Percentiles rank a stretch among this genome's conserved stretches.
These are phyloP conservation scores for Drosophila teissieri DNA, from an alignment of 1,140 invertebrate species.

Conservation along the genomic window DNA sequence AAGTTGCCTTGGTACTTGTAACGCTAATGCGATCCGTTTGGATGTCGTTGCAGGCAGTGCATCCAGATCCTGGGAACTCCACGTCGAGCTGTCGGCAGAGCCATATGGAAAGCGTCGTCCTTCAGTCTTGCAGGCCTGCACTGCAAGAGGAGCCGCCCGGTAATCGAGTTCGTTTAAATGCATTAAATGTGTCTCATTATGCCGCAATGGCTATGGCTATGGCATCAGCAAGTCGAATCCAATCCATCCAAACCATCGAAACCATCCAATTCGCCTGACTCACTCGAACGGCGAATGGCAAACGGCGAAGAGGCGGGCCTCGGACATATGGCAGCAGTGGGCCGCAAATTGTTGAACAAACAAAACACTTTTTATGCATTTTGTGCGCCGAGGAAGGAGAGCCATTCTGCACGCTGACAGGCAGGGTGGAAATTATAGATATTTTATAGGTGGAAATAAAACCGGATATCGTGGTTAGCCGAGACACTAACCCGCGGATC, in stretches of 20 bases:
- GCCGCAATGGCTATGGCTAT: slow-evolving; percentile 22
- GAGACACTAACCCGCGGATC: not conserved
- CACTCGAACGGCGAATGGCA: slow-evolving; percentile 1
- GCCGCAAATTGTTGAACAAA: slow-evolving; percentile 62
- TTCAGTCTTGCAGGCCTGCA: slow-evolving; percentile 7
- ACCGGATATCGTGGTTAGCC: no score
- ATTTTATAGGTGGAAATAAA: no score
- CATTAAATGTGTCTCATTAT: slow-evolving; percentile 59
- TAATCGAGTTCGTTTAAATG: slow-evolving; percentile 79
- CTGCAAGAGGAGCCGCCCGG: slow-evolving; percentile 13
- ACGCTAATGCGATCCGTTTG: not conserved
- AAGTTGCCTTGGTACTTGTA: no score
- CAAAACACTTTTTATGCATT: slow-evolving; percentile 61
- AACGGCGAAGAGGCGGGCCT: slow-evolving; percentile 13
- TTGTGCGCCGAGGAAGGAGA: slow-evolving; percentile 46
- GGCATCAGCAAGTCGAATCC: slow-evolving; percentile 39
- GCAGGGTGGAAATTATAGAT: not conserved
- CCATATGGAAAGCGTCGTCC: slow-evolving; percentile 43
- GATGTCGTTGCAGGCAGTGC: not conserved
- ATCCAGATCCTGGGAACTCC: not conserved
- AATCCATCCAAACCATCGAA: slow-evolving; percentile 5
- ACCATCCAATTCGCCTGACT: not conserved
- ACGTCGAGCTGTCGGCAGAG: not conserved
- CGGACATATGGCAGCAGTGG: slow-evolving; percentile 67
- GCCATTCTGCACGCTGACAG: slow-evolving; percentile 14